Conservation (phyloP, 2,113 vertebrate genomes). For the Coturnix japonica region DNA sequence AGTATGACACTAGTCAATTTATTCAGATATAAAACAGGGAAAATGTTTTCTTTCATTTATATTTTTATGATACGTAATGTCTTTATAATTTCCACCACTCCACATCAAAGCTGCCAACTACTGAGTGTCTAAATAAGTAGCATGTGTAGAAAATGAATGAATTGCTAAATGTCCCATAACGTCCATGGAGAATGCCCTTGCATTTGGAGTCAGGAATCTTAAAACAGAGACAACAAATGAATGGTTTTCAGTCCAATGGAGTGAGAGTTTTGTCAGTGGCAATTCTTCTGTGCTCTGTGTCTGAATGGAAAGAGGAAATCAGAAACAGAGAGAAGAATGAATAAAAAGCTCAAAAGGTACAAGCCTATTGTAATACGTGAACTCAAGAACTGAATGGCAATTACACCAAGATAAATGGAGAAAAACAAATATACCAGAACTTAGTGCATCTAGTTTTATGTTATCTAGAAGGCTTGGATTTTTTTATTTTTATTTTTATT, state of each 20-base stretch:
- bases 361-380: constrained; percentile 13
- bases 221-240: constrained; percentile 81
- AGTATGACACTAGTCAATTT: constrained; percentile 80
- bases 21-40: constrained; percentile 76
- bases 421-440: constrained; percentile 11
- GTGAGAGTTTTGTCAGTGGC: constrained; percentile 69
- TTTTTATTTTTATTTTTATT: neutral
- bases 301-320: constrained; percentile 59
- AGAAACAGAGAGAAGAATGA: constrained; percentile 16
- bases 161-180: constrained; percentile 86
- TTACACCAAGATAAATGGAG: neutral
- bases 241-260: constrained; percentile 80
- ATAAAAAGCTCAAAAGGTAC: constrained; percentile 47
- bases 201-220: constrained; percentile 78
- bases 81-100: constrained; percentile 84
- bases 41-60: constrained; percentile 83
- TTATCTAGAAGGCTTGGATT: neutral
- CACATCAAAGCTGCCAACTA: constrained; percentile 83
- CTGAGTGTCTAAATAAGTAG: constrained; percentile 85
- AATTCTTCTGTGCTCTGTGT: constrained; percentile 74
- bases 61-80: constrained; percentile 83
- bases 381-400: constrained; percentile 18
- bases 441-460: neutral
- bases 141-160: constrained; percentile 85
- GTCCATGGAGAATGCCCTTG: constrained; percentile 79